phyloP scores from a whole-genome alignment of 2,113 vertebrate species.

The Athene cunicularia region DNA sequence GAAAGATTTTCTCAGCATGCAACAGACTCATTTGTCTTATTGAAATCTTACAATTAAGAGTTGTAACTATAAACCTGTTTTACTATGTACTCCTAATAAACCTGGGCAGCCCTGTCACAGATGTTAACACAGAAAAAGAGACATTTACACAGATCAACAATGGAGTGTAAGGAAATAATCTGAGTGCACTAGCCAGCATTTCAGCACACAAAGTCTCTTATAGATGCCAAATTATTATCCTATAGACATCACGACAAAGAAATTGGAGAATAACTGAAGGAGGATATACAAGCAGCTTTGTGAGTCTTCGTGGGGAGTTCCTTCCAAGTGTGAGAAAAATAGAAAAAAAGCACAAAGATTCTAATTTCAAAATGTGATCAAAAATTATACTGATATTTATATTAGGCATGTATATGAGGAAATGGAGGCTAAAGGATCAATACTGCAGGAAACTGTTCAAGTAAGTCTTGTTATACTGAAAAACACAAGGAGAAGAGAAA shows the following conservation, averaged over 20 bases:
- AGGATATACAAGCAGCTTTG: neutral
- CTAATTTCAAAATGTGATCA: neutral
- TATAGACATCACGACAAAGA: neutral
- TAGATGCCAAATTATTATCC: neutral
- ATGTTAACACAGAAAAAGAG: neutral
- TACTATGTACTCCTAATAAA: neutral
- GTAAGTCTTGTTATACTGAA: neutral
- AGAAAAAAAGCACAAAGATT: neutral
- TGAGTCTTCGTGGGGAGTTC: neutral
- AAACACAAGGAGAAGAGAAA: neutral
- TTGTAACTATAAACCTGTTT: neutral
- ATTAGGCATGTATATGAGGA: neutral
- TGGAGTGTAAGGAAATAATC: neutral
- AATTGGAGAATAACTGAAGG: neutral
- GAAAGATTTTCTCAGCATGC: neutral
- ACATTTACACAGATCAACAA: neutral
- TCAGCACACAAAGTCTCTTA: neutral
- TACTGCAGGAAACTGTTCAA: neutral
- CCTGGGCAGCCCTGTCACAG: neutral
- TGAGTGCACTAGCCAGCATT: neutral
- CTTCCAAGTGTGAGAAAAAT: neutral
- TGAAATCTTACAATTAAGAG: neutral
- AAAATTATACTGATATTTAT: neutral
- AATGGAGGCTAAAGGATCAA: neutral
- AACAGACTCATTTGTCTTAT: neutral